Base-by-base conservation (phyloP, 2,797 vertebrate genomes). In the Eutrigla gurnardus region DNA sequence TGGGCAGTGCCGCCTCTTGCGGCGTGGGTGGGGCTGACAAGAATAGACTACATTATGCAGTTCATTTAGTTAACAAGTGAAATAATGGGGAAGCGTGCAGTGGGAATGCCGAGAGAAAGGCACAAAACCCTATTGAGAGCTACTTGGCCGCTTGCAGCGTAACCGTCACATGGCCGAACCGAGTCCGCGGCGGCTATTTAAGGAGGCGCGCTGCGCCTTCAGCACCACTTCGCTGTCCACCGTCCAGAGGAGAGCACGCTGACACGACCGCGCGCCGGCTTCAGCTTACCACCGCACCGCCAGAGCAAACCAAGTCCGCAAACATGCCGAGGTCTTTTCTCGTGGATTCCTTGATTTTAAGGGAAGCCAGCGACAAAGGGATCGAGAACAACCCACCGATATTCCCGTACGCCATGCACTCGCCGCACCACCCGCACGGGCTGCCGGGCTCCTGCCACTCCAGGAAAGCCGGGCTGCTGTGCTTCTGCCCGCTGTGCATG, bases 11-110 rank as follows among this genome's bases (percentile, higher is more conserved):
- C 94, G 95, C 95, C 95, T 92, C 95, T 96, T 93, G 95, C 96
- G 95, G 97, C 95, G 96, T 98, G 97, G 98, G 97, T 98, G 98
- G 97, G 97, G 97, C 95, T 94, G 97, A 96, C 96, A 96, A 97
- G 96, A 98, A 98, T 97, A 95, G 96, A 97, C 96, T 97, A 96
- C 97, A 98, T 99, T 99, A 97, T 99, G 97, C 97, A 97, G 96
- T 97, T 98, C 96, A 98, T 99, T 97, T 97, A 98, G 97, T 97
- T 98, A 97, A 97, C 97, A 97, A 98, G 97, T 97, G 97, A 97
- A 97, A 98, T 97, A 97, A 98, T 97, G 96, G 96, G 96, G 97
- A 97, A 99, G 97, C 97, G 98, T 98, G 97, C 97, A 96, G 96
- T 96, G 96, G 96, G 97, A 98, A 98, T 97, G 96, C 96, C 96